Evolutionary conservation across 2,797 vertebrate genomes (phyloP), one percentile per base, ranked within the genome.

Genomic region (Hylomyscus alleni): DNA sequence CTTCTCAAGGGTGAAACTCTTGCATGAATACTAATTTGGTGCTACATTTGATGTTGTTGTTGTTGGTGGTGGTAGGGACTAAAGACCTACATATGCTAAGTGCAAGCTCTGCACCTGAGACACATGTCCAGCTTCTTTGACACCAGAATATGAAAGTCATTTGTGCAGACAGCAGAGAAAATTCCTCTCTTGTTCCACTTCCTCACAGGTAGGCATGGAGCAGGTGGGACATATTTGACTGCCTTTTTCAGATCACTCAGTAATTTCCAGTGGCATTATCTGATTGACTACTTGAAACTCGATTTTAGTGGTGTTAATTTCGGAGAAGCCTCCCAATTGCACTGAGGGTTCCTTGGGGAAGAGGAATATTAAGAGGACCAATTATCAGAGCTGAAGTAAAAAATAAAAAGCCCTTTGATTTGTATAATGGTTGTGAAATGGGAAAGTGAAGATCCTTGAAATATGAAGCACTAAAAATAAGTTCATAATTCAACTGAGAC

Each of bases 381-480:
- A 95, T 92, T 90, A 93, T 54, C 37, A 95, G 50, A 95, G 89
- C 22, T 92, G 22, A 93, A 93, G 83, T 85, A 52, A 95, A 81
- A 80, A 87, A 83, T n/a, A 93, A 81, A 60, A 85, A 89, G 37
- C 22, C n/a, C 40, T 90, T 92, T 89, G 80, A 85, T 91, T 95
- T 93, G 81, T 88, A 52, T 80, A 93, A 94, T 34, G 7, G 19
- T 80, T 88, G 50, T 40, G 60, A 97, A 87, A 95, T 75, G 26
- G 40, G 4, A 88, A 93, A 82, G 44, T 67, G 37, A 85, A 93
- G 34, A 76, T 56, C 84, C 37, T 95, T 95, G 20, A 93, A 90
- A 67, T 90, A 6, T 84, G 24, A 89, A 89, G 44, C 31, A n/a
- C 91, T 77, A 81, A 90, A 87, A 92, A 69, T 86, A 26, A 86